These are phyloP conservation scores for Fistularia tabacaria DNA, from an alignment of 2,797 vertebrate species.

Conservation along the genomic window DNA sequence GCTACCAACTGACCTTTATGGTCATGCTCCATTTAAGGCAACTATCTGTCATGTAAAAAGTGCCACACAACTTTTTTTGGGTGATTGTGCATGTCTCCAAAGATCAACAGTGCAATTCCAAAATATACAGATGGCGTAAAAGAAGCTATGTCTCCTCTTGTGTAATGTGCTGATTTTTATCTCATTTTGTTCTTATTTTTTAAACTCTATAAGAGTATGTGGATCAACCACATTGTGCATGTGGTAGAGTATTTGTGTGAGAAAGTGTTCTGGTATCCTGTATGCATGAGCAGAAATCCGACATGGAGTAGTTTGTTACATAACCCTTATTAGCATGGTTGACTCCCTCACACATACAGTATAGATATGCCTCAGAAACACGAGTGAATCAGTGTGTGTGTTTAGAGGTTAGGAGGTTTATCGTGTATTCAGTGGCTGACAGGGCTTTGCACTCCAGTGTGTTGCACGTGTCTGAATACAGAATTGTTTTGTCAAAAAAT, in stretches of 20 bases:
- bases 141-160: too few species aligned
- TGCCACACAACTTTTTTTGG: too few species aligned
- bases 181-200: not conserved
- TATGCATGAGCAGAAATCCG: conserved; percentile 57
- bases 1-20: too few species aligned
- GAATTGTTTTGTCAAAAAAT: conserved; percentile 26
- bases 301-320: conserved; percentile 49
- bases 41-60: too few species aligned
- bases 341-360: conserved; percentile 22
- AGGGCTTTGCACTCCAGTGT: conserved; percentile 55
- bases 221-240: conserved; percentile 32
- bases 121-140: too few species aligned
- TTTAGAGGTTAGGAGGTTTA: conserved; percentile 35
- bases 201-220: conserved; percentile 22
- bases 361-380: conserved; percentile 17
- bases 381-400: conserved; percentile 7
- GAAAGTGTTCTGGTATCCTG: conserved; percentile 37
- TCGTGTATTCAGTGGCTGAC: conserved; percentile 49
- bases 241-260: conserved; percentile 18
- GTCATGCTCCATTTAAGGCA: too few species aligned
- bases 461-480: conserved; percentile 43
- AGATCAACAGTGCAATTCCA: too few species aligned
- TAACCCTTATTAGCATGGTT: conserved; percentile 43
- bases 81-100: too few species aligned
- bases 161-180: too few species aligned